phyloP scores from a whole-genome alignment of 2,113 vertebrate species.

The Lagopus leucura region DNA sequence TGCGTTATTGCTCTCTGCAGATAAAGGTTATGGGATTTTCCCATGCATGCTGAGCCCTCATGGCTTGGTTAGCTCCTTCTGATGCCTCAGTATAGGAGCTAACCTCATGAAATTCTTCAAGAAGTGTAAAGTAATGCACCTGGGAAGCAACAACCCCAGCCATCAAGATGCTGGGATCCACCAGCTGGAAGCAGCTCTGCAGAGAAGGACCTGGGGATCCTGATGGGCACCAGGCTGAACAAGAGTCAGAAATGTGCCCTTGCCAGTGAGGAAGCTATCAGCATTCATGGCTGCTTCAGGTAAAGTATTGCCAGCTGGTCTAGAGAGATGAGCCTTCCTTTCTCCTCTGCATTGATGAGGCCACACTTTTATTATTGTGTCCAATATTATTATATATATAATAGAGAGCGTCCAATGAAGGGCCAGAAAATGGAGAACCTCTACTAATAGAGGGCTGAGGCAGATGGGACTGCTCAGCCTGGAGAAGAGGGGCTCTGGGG shows the following conservation, averaged over 20 bases:
- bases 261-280: background rate
- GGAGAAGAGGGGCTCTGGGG: background rate
- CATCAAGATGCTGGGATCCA: background rate
- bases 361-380: background rate
- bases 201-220: background rate
- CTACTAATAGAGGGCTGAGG: background rate
- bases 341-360: background rate
- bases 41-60: background rate
- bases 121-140: background rate
- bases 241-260: background rate
- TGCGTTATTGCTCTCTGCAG: background rate
- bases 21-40: background rate
- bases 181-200: background rate
- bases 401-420: background rate
- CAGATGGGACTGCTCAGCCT: background rate
- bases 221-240: background rate
- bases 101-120: background rate
- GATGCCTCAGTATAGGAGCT: background rate
- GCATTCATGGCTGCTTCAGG: background rate
- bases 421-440: background rate
- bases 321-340: background rate
- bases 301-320: background rate
- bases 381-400: no score
- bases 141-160: background rate
- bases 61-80: background rate